Evolutionary conservation across 2,113 vertebrate species (phyloP).

Genomic region (Marmota monax): DNA sequence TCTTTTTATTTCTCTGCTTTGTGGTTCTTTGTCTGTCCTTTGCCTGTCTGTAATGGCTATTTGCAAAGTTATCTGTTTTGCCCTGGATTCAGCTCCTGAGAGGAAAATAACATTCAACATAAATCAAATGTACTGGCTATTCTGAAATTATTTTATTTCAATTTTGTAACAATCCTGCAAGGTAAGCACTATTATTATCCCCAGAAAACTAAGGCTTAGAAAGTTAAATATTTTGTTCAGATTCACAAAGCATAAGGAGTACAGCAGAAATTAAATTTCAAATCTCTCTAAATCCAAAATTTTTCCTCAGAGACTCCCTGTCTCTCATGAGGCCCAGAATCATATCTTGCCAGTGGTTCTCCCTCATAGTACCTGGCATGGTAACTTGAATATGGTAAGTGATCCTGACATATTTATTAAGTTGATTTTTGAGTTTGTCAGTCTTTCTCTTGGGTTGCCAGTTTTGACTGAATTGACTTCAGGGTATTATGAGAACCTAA

Average conservation of each 20-base stretch:
- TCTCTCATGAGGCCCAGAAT: background rate
- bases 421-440: background rate
- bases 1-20: background rate
- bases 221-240: background rate
- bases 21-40: background rate
- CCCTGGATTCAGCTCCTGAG: background rate
- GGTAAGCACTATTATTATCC: background rate
- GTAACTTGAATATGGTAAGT: background rate
- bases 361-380: background rate
- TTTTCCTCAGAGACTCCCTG: background rate
- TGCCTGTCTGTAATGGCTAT: background rate
- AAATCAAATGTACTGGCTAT: background rate
- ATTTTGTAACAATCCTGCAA: background rate
- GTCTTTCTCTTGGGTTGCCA: background rate
- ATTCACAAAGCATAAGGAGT: background rate
- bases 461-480: background rate
- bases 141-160: constrained; percentile 34
- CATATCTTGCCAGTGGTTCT: background rate
- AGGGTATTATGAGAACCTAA: background rate
- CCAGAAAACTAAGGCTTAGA: background rate
- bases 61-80: background rate
- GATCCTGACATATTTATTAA: background rate
- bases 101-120: background rate
- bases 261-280: background rate
- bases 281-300: background rate